Conservation (phyloP, 2,888 invertebrate genomes). For the Thyatira batis region DNA sequence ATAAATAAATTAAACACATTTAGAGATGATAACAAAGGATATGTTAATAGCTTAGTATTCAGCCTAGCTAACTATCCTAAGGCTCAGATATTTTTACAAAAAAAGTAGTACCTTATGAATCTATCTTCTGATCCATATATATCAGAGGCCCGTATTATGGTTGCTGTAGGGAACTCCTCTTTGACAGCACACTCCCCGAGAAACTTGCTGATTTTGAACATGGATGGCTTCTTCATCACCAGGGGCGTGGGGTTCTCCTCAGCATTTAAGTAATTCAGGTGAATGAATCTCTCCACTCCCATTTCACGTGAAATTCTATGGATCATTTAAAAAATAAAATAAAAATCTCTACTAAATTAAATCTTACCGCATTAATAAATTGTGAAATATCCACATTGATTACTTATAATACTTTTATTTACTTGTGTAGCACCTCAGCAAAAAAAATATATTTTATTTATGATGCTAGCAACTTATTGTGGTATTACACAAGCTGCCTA, state of each 20-base stretch:
- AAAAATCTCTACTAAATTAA: too few relatives aligned
- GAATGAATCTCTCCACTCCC: slow-evolving; percentile 96
- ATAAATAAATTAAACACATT: too few relatives aligned
- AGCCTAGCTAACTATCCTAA: too few relatives aligned
- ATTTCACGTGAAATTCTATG: slow-evolving; percentile 84
- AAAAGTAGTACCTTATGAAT: slow-evolving; percentile 84
- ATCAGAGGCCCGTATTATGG: slow-evolving; percentile 95
- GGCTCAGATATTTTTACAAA: background rate
- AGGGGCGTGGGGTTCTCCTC: slow-evolving; percentile 86
- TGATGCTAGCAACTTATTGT: too few relatives aligned
- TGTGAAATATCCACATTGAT: too few relatives aligned
- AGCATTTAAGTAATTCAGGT: slow-evolving; percentile 94
- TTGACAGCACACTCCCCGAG: slow-evolving; percentile 94
- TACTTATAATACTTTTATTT: too few relatives aligned
- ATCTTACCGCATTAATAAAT: too few relatives aligned
- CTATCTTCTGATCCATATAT: slow-evolving; percentile 95
- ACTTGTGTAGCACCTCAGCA: too few relatives aligned
- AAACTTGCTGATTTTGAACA: slow-evolving; percentile 90
- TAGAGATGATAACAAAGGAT: too few relatives aligned
- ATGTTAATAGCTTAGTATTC: too few relatives aligned
- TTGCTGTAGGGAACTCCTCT: slow-evolving; percentile 97
- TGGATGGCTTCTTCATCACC: slow-evolving; percentile 87
- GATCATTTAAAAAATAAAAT: background rate
- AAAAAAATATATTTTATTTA: too few relatives aligned
- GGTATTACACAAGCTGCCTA: too few relatives aligned